Conservation (phyloP, 2,797 vertebrate genomes). For the Clamator glandarius region DNA sequence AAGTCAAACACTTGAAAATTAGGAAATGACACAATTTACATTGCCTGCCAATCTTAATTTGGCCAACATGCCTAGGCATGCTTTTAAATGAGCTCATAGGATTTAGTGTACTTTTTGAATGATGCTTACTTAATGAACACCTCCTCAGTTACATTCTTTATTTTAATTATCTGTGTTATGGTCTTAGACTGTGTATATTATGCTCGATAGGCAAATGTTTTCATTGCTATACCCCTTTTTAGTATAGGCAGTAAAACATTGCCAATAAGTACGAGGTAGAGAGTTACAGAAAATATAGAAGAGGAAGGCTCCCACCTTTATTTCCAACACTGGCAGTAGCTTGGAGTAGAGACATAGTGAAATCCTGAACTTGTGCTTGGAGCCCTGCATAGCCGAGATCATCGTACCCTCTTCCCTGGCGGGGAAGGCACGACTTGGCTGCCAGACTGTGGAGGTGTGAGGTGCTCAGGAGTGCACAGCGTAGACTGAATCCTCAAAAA, state of each 20-base stretch:
- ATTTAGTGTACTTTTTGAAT: background rate
- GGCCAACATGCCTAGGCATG: background rate
- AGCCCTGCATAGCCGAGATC: rapidly evolving
- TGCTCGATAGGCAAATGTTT: background rate
- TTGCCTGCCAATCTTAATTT: background rate
- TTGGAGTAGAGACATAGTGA: background rate
- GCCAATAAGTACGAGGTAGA: background rate
- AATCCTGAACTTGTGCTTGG: background rate
- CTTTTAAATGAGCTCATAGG: background rate
- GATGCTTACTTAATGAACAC: background rate
- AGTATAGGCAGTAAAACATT: background rate
- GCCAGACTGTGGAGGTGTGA: background rate
- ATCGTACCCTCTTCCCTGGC: rapidly evolving
- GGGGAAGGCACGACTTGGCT: background rate
- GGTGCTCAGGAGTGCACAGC: rapidly evolving
- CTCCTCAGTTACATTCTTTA: background rate
- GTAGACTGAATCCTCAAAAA: background rate
- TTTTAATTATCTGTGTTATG: background rate
- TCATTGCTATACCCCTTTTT: background rate
- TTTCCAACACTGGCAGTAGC: background rate
- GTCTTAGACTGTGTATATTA: background rate
- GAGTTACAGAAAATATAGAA: background rate
- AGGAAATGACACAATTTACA: background rate
- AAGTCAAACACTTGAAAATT: background rate
- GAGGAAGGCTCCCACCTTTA: background rate